Evolutionary conservation across 2,888 invertebrate species (phyloP).

Genomic region (Cremastinae sp.): DNA sequence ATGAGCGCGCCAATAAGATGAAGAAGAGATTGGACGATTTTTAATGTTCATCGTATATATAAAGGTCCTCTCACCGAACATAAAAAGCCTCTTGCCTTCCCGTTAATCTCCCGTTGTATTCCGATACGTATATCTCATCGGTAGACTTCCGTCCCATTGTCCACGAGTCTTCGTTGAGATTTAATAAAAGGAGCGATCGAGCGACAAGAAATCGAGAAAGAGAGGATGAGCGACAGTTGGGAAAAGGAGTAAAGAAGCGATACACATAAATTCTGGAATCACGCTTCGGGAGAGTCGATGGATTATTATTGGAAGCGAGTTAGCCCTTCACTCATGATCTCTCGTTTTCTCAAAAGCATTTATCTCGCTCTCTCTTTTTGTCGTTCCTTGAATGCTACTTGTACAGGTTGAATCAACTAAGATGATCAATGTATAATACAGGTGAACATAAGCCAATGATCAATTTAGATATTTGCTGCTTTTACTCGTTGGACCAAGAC

Average conservation of each 20-base stretch:
- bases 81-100: slow-evolving; percentile 12
- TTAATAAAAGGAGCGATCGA: slow-evolving; percentile 18
- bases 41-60: not conserved
- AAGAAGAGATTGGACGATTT: slow-evolving; percentile 33
- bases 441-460: too few species aligned
- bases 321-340: slow-evolving; percentile 54
- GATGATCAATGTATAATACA: too few species aligned
- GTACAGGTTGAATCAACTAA: too few species aligned
- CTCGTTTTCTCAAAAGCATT: slow-evolving; percentile 26
- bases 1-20: slow-evolving; percentile 2
- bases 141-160: slow-evolving; percentile 38
- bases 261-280: slow-evolving; percentile 39
- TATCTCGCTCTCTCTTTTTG: not conserved
- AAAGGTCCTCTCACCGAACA: not conserved
- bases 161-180: slow-evolving; percentile 19
- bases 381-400: too few species aligned
- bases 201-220: slow-evolving; percentile 2
- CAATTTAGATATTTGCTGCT: too few species aligned
- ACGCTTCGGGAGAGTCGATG: slow-evolving; percentile 47
- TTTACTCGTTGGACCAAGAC: too few species aligned
- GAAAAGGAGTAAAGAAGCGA: slow-evolving; percentile 27
- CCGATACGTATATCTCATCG: slow-evolving; percentile 18
- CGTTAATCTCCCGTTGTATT: slow-evolving; percentile 15
- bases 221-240: slow-evolving; percentile 26
- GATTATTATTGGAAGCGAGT: slow-evolving; percentile 40